Evolutionary conservation across 2,113 vertebrate species (phyloP), one percentile per base, ranked within the genome.

Genomic region (Potamarius usumacintae): DNA sequence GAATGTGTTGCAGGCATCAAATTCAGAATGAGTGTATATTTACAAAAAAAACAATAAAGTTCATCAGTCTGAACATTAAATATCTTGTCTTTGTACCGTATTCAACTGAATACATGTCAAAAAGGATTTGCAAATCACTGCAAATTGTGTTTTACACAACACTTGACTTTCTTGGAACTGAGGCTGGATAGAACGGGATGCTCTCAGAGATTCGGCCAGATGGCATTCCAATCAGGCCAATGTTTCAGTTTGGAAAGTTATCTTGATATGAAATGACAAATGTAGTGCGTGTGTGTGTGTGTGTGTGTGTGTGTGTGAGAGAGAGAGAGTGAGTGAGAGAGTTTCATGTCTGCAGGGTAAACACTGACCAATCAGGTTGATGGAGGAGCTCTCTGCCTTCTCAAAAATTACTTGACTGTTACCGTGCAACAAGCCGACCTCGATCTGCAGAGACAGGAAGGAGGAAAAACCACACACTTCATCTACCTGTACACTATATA

Each of bases 361-460:
- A 83, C 74, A 96, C 97, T 97, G 92, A 99, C 98, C 98, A 0
- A 96, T 94, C 84, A 99, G 96, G 83, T 95, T 97, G 25, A 99
- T 91, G 17, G 98, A 96, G 0, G 98, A 99, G 90, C 89, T 98
- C 90, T 98, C 98, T 1, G 97, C 95, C 92, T 99, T 99, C 92
- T 99, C 98, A 94, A 99, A 99, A 86, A 97, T 94, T 93, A 99
- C 97, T 91, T 99, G 98, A 91, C 98, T 98, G 94, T 99, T 97
- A 77, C 96, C 96, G 89, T 98, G 90, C 92, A 99, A 93, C 94
- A 99, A 94, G 50, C 98, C 98, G 60, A 97, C 91, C 2, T 96
- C 95, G 0, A 98, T 96, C 97, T 98, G 93, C 42, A 87, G 80
- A 71, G 18, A 85, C 18, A 7, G 20, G n/a, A 14, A 2, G 9